phyloP scores from a whole-genome alignment of 2,113 vertebrate species.

The Formicarius rufipectus region DNA sequence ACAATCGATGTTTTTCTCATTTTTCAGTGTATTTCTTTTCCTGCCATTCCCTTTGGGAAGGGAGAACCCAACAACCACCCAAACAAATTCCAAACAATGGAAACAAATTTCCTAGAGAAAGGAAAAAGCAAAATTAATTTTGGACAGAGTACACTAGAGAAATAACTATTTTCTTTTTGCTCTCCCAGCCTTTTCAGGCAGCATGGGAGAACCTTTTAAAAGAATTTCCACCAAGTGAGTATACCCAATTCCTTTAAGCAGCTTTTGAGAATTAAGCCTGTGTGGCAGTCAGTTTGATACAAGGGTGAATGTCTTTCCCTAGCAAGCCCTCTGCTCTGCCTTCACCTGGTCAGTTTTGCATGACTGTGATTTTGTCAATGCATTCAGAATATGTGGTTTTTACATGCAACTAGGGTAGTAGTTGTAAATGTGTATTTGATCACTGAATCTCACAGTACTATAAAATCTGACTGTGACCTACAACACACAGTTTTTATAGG shows the following conservation, averaged over 20 bases:
- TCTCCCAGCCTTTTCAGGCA: neutral
- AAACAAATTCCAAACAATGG: conserved; percentile 51
- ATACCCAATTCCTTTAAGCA: neutral
- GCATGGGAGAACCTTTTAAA: neutral
- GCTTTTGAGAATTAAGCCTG: neutral
- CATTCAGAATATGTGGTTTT: neutral
- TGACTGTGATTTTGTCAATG: neutral
- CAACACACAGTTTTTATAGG: neutral
- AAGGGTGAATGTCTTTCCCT: neutral
- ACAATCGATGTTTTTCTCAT: conserved; percentile 31
- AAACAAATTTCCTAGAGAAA: conserved; percentile 7
- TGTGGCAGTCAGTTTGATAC: neutral
- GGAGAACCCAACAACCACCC: conserved; percentile 57
- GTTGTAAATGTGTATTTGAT: neutral
- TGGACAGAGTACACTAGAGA: neutral
- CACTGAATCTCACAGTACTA: neutral
- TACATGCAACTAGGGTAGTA: neutral
- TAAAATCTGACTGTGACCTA: neutral
- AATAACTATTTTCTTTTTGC: neutral
- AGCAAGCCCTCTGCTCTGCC: neutral
- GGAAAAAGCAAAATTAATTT: neutral
- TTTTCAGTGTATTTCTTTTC: conserved; percentile 25
- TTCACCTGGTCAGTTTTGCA: neutral
- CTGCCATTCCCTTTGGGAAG: conserved; percentile 9
- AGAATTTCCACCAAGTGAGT: neutral